Conservation (phyloP, 2,888 invertebrate species). For the Mongoloraphidia duomilia region DNA sequence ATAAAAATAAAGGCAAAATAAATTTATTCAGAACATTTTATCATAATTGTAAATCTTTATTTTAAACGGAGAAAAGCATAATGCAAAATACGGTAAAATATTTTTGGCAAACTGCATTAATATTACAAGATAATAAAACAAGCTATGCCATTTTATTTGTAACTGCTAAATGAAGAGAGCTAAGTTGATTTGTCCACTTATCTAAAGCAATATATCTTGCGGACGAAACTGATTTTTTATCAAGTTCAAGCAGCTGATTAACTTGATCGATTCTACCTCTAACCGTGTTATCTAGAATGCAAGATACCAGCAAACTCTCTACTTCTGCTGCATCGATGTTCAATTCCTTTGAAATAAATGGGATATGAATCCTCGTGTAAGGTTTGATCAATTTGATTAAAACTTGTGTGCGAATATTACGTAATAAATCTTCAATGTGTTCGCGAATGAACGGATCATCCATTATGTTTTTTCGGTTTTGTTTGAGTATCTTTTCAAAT, state of each 20-base stretch:
- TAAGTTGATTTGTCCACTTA: constrained; percentile 89
- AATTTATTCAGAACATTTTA: no score
- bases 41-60: no score
- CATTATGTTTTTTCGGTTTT: constrained; percentile 93
- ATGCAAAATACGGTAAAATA: no score
- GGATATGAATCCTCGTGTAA: constrained; percentile 95
- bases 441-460: constrained; percentile 98
- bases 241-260: constrained; percentile 81
- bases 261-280: constrained; percentile 86
- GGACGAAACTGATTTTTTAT: constrained; percentile 64
- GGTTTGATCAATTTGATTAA: constrained; percentile 94
- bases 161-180: constrained; percentile 75
- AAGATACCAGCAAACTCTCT: constrained; percentile 89
- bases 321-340: constrained; percentile 92
- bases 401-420: constrained; percentile 95
- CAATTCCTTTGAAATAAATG: constrained; percentile 89
- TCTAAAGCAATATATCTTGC: constrained; percentile 86
- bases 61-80: no score
- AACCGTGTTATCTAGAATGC: constrained; percentile 90
- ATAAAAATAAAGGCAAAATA: no score
- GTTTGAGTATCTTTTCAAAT: constrained; percentile 90
- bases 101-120: not conserved
- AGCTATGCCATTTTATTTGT: constrained; percentile 79
- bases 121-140: not conserved
- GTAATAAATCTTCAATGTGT: constrained; percentile 91